Evolutionary conservation across 2,888 invertebrate species (phyloP).

Genomic region (Hanleya hanleyi): DNA sequence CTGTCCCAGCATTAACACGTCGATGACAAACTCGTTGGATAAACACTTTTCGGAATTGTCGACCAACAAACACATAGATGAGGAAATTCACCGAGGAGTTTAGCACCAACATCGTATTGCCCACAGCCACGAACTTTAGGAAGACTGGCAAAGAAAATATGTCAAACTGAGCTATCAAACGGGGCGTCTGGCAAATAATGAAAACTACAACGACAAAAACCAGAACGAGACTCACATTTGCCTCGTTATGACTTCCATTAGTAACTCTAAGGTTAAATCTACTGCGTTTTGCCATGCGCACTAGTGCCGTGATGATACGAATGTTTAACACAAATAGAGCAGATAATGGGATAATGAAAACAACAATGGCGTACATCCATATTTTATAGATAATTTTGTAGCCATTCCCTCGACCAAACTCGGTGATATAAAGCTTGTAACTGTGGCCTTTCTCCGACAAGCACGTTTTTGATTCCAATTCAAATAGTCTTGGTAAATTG

Average conservation of each 20-base stretch:
- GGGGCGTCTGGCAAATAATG: slow-evolving; percentile 68
- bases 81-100: slow-evolving; percentile 71
- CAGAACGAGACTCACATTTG: slow-evolving; percentile 64
- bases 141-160: slow-evolving; percentile 47
- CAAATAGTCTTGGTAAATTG: slow-evolving; percentile 65
- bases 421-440: slow-evolving; percentile 45
- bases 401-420: slow-evolving; percentile 47
- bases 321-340: slow-evolving; percentile 56
- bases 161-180: slow-evolving; percentile 62
- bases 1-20: neutral
- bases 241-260: slow-evolving; percentile 60
- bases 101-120: slow-evolving; percentile 62
- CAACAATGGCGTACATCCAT: slow-evolving; percentile 55
- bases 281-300: slow-evolving; percentile 61
- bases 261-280: slow-evolving; percentile 56
- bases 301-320: slow-evolving; percentile 59
- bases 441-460: slow-evolving; percentile 27
- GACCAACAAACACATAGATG: slow-evolving; percentile 67
- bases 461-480: slow-evolving; percentile 36
- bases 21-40: slow-evolving; percentile 19
- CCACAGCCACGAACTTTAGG: slow-evolving; percentile 62
- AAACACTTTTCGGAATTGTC: slow-evolving; percentile 61
- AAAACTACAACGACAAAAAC: slow-evolving; percentile 69
- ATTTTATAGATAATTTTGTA: slow-evolving; percentile 51
- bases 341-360: slow-evolving; percentile 57